Evolutionary conservation across 2,797 vertebrate species (phyloP).

Genomic region (Mus minutoides): DNA sequence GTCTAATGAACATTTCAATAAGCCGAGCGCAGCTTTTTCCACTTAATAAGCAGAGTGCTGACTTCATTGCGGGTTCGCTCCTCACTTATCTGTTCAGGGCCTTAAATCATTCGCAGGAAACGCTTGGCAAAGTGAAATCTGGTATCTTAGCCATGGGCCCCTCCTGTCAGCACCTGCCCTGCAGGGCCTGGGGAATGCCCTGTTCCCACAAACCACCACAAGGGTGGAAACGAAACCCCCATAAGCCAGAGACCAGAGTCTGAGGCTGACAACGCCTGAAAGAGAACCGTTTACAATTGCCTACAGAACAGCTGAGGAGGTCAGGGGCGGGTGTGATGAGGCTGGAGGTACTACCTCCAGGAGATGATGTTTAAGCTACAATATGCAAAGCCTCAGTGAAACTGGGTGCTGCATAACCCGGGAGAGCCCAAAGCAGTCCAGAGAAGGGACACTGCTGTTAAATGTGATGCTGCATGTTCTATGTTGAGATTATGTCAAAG

Average conservation of each 20-base stretch:
- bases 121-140: constrained; percentile 85
- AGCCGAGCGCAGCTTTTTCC: constrained; percentile 89
- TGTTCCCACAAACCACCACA: neutral
- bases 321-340: neutral
- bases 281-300: neutral
- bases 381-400: constrained; percentile 17
- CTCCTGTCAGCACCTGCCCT: constrained; percentile 63
- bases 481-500: neutral
- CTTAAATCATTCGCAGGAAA: constrained; percentile 89
- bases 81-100: constrained; percentile 84
- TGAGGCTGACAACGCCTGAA: neutral
- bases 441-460: neutral
- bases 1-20: constrained; percentile 90
- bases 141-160: constrained; percentile 55
- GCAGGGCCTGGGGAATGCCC: constrained; percentile 47
- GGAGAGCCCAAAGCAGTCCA: neutral
- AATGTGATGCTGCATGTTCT: neutral
- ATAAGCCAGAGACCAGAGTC: neutral
- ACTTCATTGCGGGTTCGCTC: constrained; percentile 88
- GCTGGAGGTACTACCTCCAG: neutral
- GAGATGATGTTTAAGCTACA: constrained; percentile 9
- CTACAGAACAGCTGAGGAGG: neutral
- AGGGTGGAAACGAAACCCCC: neutral
- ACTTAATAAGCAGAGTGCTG: constrained; percentile 91
- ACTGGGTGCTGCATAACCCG: neutral